A percentile compares a stretch with the other conserved stretches of the same genome.
These are phyloP conservation scores for Glyptemys insculpta DNA, from an alignment of 2,797 vertebrate genomes.

Conservation along the genomic window DNA sequence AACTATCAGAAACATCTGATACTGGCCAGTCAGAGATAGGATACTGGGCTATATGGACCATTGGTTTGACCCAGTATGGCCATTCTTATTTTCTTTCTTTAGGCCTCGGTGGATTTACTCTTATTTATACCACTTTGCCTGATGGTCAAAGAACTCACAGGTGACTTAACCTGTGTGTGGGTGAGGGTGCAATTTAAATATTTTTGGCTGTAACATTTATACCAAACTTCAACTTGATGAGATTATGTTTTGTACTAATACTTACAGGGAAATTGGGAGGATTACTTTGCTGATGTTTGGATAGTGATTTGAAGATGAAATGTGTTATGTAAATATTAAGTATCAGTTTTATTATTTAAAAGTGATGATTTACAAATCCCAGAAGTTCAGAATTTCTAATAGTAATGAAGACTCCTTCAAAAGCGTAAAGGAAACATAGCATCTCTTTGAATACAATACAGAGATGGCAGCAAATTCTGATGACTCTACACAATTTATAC, in stretches of 20 bases:
- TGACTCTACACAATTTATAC: no score
- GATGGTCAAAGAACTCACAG: background rate
- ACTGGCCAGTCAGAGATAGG: no score
- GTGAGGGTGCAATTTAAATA: background rate
- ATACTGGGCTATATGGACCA: no score
- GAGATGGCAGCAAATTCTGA: background rate
- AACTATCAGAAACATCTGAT: no score
- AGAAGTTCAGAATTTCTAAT: background rate
- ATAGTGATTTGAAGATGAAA: background rate
- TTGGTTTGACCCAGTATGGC: no score
- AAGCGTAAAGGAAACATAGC: background rate
- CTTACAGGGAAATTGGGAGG: background rate
- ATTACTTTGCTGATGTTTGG: background rate
- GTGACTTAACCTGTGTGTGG: background rate
- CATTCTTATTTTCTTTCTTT: background rate
- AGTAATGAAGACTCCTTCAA: background rate
- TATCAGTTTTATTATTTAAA: background rate
- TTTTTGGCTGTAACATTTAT: conserved; percentile 13
- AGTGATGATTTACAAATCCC: background rate
- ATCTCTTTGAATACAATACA: background rate
- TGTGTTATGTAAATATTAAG: conserved; percentile 12
- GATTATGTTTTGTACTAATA: background rate
- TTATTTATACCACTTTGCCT: background rate
- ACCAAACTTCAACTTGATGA: background rate
- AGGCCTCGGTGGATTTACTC: background rate